Evolutionary conservation across 64 coral and sea anemone genomes (phyloP).

Genomic region (Actinia tenebrosa): DNA sequence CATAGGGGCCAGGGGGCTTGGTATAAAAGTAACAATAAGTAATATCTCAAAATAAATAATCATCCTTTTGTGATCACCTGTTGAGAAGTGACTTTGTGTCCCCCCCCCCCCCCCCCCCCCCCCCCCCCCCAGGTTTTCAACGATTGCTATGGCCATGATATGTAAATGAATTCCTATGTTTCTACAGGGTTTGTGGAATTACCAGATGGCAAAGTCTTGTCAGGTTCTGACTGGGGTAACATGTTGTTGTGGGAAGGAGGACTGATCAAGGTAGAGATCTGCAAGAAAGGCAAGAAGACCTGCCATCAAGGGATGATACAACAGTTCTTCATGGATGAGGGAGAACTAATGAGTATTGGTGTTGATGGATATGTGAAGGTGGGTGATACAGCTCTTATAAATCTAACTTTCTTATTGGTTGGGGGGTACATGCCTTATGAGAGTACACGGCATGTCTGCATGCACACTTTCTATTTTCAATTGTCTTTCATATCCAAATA

Average conservation of each 20-base stretch:
- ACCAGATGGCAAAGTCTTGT: conserved; percentile 95
- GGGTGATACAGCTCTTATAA: too few relatives aligned
- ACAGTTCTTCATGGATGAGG: conserved; percentile 99
- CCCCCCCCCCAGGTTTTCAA: not conserved
- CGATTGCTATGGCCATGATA: not conserved
- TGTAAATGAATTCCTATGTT: not conserved
- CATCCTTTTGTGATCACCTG: too few relatives aligned
- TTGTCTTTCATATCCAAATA: too few relatives aligned
- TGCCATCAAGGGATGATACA: conserved; percentile 99
- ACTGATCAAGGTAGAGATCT: conserved; percentile 96
- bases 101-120: too few relatives aligned
- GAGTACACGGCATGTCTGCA: too few relatives aligned
- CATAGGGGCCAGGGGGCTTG: too few relatives aligned
- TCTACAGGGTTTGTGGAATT: conserved; percentile 85
- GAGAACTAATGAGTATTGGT: conserved; percentile 95
- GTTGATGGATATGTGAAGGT: conserved; percentile 96
- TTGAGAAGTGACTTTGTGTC: too few relatives aligned
- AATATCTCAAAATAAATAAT: too few relatives aligned
- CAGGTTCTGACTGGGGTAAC: conserved; percentile 99
- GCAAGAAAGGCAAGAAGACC: conserved; percentile 92
- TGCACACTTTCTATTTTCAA: too few relatives aligned
- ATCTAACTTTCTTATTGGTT: too few relatives aligned
- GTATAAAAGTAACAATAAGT: too few relatives aligned
- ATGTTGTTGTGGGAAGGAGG: conserved; percentile 99
- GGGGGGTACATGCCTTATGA: too few relatives aligned